Evolutionary conservation across 2,113 vertebrate genomes (phyloP).

Genomic region (Asarcornis scutulata): DNA sequence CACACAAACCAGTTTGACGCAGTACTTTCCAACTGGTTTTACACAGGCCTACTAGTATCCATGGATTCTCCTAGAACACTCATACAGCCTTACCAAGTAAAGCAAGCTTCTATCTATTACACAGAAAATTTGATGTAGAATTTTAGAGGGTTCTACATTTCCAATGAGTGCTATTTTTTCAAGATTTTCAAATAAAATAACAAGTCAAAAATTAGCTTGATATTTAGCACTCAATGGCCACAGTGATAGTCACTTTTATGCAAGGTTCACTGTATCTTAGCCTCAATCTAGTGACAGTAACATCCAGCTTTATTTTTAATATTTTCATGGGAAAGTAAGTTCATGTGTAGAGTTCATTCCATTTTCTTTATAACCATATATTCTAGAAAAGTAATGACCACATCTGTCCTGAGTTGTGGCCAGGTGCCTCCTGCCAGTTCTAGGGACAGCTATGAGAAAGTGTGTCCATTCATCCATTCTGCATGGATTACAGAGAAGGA

Average conservation of each 20-base stretch:
- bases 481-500: neutral
- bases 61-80: neutral
- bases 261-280: neutral
- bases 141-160: neutral
- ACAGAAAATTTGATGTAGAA: neutral
- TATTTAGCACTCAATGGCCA: neutral
- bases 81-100: neutral
- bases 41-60: neutral
- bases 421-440: neutral
- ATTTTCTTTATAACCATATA: neutral
- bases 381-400: neutral
- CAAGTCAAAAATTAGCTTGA: neutral
- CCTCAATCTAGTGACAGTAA: neutral
- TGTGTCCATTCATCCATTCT: rapidly evolving
- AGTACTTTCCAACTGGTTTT: neutral
- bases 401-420: neutral
- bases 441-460: neutral
- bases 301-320: neutral
- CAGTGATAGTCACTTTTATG: neutral
- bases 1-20: neutral
- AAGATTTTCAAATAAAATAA: neutral
- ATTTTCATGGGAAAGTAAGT: neutral
- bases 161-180: neutral
- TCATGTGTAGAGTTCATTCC: neutral
- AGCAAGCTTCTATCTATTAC: neutral